Base-by-base conservation (phyloP, 2,113 vertebrate species). In the Trachemys scripta region DNA sequence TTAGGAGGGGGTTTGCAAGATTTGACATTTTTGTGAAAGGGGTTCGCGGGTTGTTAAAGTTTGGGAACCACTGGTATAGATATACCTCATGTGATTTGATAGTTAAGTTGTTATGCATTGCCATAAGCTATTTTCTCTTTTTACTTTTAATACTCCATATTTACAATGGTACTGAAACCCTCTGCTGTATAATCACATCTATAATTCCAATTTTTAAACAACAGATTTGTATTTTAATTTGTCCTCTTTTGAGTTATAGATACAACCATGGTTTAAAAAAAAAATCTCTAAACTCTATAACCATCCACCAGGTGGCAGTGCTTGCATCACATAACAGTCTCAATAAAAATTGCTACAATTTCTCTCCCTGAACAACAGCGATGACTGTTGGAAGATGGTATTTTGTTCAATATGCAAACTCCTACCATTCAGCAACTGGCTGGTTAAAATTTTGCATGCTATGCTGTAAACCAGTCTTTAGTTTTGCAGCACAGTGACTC, bases 261-360 rank as follows among this genome's bases (percentile, higher is more conserved):
- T 72, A 38, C 9, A 62, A 20, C 5, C n/a, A n/a, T n/a, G 17
- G 27, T 31, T 53, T 83, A 79, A 4, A 20, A 81, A 75, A 4
- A 20, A 81, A 75, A 72, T 20, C 20, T 49, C 49, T 31, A 80
- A 24, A 38, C 89, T 2, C 76, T 84, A 31, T 1, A 79, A 83
- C 25, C 57, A 80, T 31, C 97, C 97, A 97, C 97, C 83, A 96
- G 97, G 79, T 97, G 97, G 95, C 96, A 96, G 90, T 94, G 79
- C 54, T 94, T 83, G 78, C 88, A 95, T 35, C 93, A 80, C 3
- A 79, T 82, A 91, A 51, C 80, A 12, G 35, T 82, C 82, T 65
- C 57, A 62, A 19, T 88, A 62, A 87, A 79, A 4, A 5, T 4
- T 3, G 1, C 14, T 10, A 35, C 35, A 62, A 24, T 16, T 50